These are phyloP conservation scores for Strigamia transsilvanica DNA, from an alignment of 2,888 invertebrate genomes.

Conservation along the genomic window DNA sequence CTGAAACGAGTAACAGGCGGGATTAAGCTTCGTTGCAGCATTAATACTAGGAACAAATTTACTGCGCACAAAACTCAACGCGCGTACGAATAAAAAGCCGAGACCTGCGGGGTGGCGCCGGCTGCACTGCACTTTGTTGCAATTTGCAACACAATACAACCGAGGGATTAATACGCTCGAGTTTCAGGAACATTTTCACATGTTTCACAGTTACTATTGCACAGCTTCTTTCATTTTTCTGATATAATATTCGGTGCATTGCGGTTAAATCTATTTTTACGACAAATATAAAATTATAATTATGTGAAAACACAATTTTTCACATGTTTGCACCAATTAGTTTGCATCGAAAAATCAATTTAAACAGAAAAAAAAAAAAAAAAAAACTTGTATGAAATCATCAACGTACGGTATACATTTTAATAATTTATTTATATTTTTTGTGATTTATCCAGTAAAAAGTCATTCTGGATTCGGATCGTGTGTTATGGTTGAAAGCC, in stretches of 20 bases:
- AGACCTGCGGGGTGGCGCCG: slow-evolving; percentile 1
- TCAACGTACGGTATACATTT: neutral
- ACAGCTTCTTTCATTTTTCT: too few relatives aligned
- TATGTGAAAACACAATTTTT: too few relatives aligned
- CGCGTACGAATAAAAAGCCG: neutral
- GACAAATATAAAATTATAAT: too few relatives aligned
- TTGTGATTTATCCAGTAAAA: neutral
- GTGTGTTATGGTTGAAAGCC: slow-evolving; percentile 3
- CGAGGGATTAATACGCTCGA: slow-evolving; percentile 3
- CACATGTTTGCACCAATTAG: too few relatives aligned
- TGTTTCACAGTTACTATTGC: too few relatives aligned
- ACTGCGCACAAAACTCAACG: neutral
- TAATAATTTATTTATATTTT: neutral
- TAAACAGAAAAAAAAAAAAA: neutral
- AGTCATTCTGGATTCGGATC: slow-evolving; percentile 32
- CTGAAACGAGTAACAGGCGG: neutral
- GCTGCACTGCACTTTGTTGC: slow-evolving; percentile 1
- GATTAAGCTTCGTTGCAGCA: slow-evolving; percentile 2
- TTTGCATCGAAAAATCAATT: too few relatives aligned
- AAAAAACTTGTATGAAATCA: neutral
- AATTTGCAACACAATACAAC: slow-evolving; percentile 11
- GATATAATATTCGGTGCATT: too few relatives aligned
- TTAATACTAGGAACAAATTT: neutral
- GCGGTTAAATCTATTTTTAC: too few relatives aligned
- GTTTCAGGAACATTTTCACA: neutral